These are phyloP conservation scores for Cheilosia urbana DNA, from an alignment of 2,888 invertebrate species.

Conservation along the genomic window DNA sequence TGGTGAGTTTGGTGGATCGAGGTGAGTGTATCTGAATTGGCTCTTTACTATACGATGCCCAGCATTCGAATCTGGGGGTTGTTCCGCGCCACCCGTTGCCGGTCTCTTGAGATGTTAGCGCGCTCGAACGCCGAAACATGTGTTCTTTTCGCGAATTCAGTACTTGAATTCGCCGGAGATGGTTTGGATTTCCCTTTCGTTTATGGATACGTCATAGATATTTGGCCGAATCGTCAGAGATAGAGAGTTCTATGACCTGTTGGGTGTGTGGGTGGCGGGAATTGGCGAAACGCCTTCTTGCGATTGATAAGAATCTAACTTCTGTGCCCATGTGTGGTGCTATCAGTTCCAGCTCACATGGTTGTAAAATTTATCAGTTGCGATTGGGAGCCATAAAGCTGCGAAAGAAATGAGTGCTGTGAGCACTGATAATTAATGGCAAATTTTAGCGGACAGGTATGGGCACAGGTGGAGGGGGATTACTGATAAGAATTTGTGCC, in stretches of 20 bases:
- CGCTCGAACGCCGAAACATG: conserved; percentile 1
- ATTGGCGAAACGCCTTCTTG: conserved; percentile 16
- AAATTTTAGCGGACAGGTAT: background rate
- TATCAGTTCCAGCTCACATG: conserved; percentile 3
- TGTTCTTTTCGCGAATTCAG: conserved; percentile 7
- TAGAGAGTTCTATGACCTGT: conserved; percentile 47
- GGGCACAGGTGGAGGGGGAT: background rate
- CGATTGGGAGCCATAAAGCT: background rate
- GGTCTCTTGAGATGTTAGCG: conserved; percentile 24
- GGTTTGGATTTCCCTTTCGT: conserved; percentile 48
- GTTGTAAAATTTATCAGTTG: conserved; percentile 5
- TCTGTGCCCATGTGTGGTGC: background rate
- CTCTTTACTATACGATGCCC: background rate
- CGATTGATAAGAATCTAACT: conserved; percentile 1
- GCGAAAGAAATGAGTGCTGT: background rate
- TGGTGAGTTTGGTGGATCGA: conserved; percentile 15
- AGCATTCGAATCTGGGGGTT: conserved; percentile 14
- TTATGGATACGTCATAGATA: conserved; percentile 5
- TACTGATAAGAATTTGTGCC: conserved; percentile 42
- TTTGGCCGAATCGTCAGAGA: conserved; percentile 1
- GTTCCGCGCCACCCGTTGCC: conserved; percentile 18
- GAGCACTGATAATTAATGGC: background rate
- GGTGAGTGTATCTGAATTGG: conserved; percentile 22
- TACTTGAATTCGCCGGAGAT: conserved; percentile 25
- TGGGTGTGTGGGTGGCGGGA: conserved; percentile 4